Evolutionary conservation across 2,797 vertebrate species (phyloP), one percentile per base, ranked within the genome.

Genomic region (Anolis apletophallus): DNA sequence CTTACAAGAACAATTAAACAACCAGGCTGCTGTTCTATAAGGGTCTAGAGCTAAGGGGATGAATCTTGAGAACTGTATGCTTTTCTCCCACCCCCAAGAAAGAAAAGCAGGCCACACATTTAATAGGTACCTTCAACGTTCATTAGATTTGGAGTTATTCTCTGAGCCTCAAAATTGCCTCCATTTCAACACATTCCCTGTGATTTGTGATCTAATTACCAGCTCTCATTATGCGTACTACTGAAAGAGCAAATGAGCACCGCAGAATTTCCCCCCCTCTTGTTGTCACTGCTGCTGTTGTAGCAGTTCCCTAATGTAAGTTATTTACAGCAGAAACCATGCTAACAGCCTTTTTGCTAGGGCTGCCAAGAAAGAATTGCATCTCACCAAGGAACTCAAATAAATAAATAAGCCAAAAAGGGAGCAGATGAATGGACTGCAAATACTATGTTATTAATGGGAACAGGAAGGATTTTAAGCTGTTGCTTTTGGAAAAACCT

Each of bases 1-100:
- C 86, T 88, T 90, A 88, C 46, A 88, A 90, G 86, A 94, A 91
- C 90, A 96, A 94, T 95, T 94, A 95, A 94, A 87, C 46, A 74
- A 81, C 92, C 92, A 88, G 79, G 84, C 71, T 87, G 84, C 71
- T 88, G 80, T 73, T 88, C 83, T 88, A 13, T 87, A 72, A 90
- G 88, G 93, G 89, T 87, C 34, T 81, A 82, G 61, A 12, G 21
- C 46, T 52, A 50, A 90, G 13, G 34, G 34, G 54, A 83, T 86
- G 83, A 94, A 23, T 93, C 81, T 86, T 87, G 36, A 86, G 92
- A 91, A 88, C n/a, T 57, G n/a, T 57, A 79, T 23, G 1, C 13
- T 59, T 4, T 46, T 46, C 85, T 17, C 5, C 46, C 11, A 2
- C 32, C n/a, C 73, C 17, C 1, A 21, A 87, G 74, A 87, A 73